These are phyloP conservation scores for Melipona quadrifasciata DNA, from an alignment of 1,140 invertebrate genomes.

Conservation along the genomic window DNA sequence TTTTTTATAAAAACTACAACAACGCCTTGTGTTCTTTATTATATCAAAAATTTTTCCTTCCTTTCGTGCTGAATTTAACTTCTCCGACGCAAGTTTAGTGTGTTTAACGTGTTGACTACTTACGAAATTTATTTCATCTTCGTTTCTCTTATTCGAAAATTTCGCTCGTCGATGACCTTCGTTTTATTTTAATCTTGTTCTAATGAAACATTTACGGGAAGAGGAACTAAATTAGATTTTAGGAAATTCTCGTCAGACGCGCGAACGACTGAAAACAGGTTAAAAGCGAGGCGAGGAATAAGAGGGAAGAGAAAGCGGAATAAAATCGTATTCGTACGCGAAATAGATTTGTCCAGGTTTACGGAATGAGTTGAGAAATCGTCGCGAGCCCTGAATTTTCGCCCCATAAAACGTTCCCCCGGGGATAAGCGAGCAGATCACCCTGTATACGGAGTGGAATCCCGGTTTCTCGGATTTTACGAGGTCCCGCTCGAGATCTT, in stretches of 20 bases:
- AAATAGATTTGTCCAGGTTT: slow-evolving; percentile 67
- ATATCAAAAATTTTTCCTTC: no score
- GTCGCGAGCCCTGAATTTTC: slow-evolving; percentile 62
- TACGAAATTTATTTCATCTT: no score
- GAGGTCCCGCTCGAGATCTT: slow-evolving; percentile 53
- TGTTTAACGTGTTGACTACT: no score
- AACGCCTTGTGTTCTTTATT: no score
- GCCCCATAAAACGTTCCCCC: slow-evolving; percentile 62
- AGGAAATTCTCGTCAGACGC: background rate
- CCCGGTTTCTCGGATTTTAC: slow-evolving; percentile 69
- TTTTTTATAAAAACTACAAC: no score
- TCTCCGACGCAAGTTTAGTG: no score
- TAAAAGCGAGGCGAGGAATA: no score
- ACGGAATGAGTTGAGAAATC: slow-evolving; percentile 66
- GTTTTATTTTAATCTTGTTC: background rate
- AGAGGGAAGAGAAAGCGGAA: background rate
- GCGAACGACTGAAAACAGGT: background rate
- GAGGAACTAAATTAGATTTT: background rate
- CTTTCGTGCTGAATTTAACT: no score
- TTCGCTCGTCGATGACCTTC: no score
- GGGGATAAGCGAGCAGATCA: slow-evolving; percentile 41
- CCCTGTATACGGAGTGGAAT: slow-evolving; percentile 61
- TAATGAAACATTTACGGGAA: no score
- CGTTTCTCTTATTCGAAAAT: no score
- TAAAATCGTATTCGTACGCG: slow-evolving; percentile 56